These are phyloP conservation scores for Geopemphigus sp. DNA, from an alignment of 1,140 invertebrate genomes.

Conservation along the genomic window DNA sequence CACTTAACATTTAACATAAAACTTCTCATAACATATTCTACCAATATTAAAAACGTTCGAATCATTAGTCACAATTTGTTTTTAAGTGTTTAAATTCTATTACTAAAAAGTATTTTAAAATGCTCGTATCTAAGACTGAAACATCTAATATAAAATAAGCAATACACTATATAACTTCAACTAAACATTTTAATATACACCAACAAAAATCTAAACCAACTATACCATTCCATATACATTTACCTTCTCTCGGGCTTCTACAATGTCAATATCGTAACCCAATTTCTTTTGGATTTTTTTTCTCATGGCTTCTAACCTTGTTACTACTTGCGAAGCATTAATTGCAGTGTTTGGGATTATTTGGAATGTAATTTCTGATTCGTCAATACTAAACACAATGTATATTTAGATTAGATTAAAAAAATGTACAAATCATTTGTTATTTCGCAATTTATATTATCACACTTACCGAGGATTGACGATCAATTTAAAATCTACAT, in stretches of 20 bases:
- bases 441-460: background rate
- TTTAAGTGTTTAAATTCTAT: no score
- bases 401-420: background rate
- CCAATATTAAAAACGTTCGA: no score
- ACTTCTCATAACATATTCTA: no score
- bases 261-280: conserved; percentile 57
- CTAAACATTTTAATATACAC: no score
- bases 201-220: no score
- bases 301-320: conserved; percentile 65
- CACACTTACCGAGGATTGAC: conserved; percentile 7
- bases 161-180: no score
- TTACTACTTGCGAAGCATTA: conserved; percentile 71
- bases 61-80: no score
- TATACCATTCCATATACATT: conserved; percentile 50
- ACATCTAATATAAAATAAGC: no score
- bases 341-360: conserved; percentile 70
- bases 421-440: background rate
- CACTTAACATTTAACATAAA: no score
- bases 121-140: no score
- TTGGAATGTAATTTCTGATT: conserved; percentile 74
- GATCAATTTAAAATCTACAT: conserved; percentile 3
- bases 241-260: conserved; percentile 83
- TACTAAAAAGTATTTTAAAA: no score
- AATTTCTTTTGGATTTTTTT: conserved; percentile 63
- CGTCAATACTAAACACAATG: conserved; percentile 12